phyloP scores from a whole-genome alignment of 2,888 invertebrate genomes.

The Meandrusa payeni region DNA sequence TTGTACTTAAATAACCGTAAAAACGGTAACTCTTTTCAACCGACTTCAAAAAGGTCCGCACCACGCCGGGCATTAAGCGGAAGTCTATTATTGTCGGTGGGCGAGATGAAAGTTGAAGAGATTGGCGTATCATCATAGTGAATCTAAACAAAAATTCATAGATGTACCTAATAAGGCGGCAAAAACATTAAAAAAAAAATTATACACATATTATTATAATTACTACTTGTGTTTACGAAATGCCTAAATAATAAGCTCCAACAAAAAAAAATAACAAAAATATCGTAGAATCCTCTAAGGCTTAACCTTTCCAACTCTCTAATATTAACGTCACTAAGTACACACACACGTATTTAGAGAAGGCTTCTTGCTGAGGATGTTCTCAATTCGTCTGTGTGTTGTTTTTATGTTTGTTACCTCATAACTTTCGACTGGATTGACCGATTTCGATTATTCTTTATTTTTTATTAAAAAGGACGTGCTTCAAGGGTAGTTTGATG shows the following conservation, averaged over 20 bases:
- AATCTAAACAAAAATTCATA: constrained; percentile 75
- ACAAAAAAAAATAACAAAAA: constrained; percentile 55
- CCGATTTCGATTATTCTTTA: no score
- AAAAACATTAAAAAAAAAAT: constrained; percentile 59
- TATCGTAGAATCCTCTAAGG: constrained; percentile 71
- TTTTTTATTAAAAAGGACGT: no score
- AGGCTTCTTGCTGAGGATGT: constrained; percentile 71
- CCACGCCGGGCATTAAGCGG: constrained; percentile 81
- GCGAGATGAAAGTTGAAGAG: constrained; percentile 79
- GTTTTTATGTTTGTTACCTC: no score
- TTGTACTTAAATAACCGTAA: no score
- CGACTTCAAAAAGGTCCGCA: no score
- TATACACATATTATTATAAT: constrained; percentile 66
- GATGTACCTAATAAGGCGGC: constrained; percentile 73
- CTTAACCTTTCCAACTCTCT: constrained; percentile 74
- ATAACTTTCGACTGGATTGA: no score
- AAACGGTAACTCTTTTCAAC: no score
- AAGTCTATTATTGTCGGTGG: constrained; percentile 82
- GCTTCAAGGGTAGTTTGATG: no score
- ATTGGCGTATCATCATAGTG: constrained; percentile 61
- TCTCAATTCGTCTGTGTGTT: no score
- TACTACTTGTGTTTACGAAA: constrained; percentile 67
- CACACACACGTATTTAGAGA: constrained; percentile 73
- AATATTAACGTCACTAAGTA: constrained; percentile 69
- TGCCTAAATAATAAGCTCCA: constrained; percentile 75